These are phyloP conservation scores for Thera obeliscata DNA, from an alignment of 2,888 invertebrate species.

Conservation along the genomic window DNA sequence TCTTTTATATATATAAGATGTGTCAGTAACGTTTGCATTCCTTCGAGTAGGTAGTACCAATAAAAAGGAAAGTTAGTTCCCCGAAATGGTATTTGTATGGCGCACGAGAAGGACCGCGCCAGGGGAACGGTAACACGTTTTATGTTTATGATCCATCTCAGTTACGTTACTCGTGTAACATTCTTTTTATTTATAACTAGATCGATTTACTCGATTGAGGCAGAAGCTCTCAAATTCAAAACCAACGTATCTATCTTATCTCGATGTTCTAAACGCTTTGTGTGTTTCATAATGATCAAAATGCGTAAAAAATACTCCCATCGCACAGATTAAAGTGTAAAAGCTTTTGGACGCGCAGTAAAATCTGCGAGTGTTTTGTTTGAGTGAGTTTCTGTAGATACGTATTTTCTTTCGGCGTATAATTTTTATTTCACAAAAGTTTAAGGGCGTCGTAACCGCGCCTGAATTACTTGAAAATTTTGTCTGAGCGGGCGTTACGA, in stretches of 20 bases:
- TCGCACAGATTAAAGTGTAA: constrained; percentile 55
- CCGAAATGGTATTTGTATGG: constrained; percentile 56
- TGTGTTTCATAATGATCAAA: constrained; percentile 14
- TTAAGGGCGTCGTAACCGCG: constrained; percentile 41
- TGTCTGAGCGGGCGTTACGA: constrained; percentile 44
- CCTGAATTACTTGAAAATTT: constrained; percentile 47
- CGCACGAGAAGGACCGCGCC: constrained; percentile 49
- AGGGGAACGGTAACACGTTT: constrained; percentile 59
- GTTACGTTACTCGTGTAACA: constrained; percentile 57
- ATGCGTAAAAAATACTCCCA: constrained; percentile 49
- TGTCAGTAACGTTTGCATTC: constrained; percentile 54
- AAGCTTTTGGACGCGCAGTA: constrained; percentile 57
- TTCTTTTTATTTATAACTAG: constrained; percentile 55
- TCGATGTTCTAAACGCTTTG: background rate
- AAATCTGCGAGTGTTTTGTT: no score
- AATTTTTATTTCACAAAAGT: constrained; percentile 47
- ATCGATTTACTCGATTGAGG: constrained; percentile 39
- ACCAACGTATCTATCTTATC: no score
- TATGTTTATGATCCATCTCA: constrained; percentile 62
- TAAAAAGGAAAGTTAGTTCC: constrained; percentile 61
- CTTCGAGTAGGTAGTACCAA: constrained; percentile 44
- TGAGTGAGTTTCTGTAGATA: constrained; percentile 48
- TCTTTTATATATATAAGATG: constrained; percentile 55
- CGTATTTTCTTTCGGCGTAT: constrained; percentile 50
- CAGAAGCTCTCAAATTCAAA: constrained; percentile 39